Percentiles rank a stretch among this genome's conserved stretches.
Conservation (phyloP, 2,113 vertebrate species). For the Amblyopsis rosae region DNA sequence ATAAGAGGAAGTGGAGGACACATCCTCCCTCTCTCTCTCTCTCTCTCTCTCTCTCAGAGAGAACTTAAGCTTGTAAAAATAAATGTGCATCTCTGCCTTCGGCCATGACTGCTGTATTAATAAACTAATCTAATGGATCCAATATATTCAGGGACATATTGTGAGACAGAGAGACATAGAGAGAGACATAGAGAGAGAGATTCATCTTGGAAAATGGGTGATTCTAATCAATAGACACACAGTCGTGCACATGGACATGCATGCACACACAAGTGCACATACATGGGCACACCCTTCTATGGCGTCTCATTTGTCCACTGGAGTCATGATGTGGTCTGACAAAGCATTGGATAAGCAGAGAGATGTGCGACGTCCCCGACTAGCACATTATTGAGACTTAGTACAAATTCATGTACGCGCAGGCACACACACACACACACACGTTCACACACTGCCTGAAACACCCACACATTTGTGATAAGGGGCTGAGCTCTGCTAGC, state of each 20-base stretch:
- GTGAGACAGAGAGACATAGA: not conserved
- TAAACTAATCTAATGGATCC: conserved; percentile 29
- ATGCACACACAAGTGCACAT: conserved; percentile 14
- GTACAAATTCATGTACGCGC: not conserved
- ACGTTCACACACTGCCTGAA: conserved; percentile 36
- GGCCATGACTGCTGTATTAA: conserved; percentile 18
- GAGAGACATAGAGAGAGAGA: not conserved
- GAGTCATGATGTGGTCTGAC: too few relatives aligned
- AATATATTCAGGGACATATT: conserved; percentile 22
- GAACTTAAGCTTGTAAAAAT: not conserved
- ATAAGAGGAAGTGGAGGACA: too few relatives aligned
- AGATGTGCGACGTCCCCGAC: conserved; percentile 23
- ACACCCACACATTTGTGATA: conserved; percentile 60
- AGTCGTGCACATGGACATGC: conserved; percentile 12
- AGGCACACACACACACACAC: conserved; percentile 11
- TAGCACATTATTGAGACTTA: conserved; percentile 29
- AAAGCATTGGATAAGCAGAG: conserved; percentile 14
- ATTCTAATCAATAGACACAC: conserved; percentile 22
- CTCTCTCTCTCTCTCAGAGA: too few relatives aligned
- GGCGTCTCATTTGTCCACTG: not conserved
- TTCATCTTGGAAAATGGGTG: conserved; percentile 15
- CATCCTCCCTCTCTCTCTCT: too few relatives aligned
- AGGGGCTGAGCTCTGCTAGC: conserved; percentile 53
- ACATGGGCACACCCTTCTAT: conserved; percentile 28
- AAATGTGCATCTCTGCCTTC: conserved; percentile 1